Conservation (phyloP, 2,113 vertebrate species). For the Entelurus aequoreus region DNA sequence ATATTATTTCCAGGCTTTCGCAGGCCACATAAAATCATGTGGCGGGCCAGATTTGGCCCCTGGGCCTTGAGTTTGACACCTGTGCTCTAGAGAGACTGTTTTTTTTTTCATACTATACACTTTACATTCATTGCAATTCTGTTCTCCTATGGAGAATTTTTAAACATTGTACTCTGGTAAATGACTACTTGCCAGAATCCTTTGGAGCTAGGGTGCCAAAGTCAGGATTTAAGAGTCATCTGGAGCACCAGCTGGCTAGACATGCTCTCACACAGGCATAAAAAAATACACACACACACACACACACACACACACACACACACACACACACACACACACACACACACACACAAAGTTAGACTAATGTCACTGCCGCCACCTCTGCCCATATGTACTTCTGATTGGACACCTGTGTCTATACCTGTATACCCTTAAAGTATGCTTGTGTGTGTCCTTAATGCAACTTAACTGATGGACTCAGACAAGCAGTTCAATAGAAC, state of each 20-base stretch:
- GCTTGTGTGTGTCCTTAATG: neutral
- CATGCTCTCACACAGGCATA: conserved; percentile 17
- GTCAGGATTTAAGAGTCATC: conserved; percentile 37
- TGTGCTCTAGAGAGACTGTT: no score
- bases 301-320: conserved; percentile 14
- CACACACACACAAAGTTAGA: conserved; percentile 8
- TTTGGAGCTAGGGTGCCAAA: conserved; percentile 22
- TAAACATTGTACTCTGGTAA: neutral
- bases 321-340: neutral
- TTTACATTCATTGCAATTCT: no score
- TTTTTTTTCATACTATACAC: no score
- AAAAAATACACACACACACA: conserved; percentile 12
- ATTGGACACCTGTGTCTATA: conserved; percentile 5
- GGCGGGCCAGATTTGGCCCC: no score
- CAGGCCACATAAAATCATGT: no score
- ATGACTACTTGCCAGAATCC: conserved; percentile 7
- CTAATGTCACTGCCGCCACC: conserved; percentile 2
- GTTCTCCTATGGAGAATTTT: no score
- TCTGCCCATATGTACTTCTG: conserved; percentile 20
- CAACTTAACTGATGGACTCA: neutral
- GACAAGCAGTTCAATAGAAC: neutral
- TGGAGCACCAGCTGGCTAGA: conserved; percentile 26
- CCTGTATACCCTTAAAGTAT: neutral
- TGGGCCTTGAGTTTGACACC: no score
- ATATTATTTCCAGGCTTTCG: no score